Percentiles rank a stretch among this genome's conserved stretches.
phyloP scores from a whole-genome alignment of 2,113 vertebrate species.

The Piaya cayana region DNA sequence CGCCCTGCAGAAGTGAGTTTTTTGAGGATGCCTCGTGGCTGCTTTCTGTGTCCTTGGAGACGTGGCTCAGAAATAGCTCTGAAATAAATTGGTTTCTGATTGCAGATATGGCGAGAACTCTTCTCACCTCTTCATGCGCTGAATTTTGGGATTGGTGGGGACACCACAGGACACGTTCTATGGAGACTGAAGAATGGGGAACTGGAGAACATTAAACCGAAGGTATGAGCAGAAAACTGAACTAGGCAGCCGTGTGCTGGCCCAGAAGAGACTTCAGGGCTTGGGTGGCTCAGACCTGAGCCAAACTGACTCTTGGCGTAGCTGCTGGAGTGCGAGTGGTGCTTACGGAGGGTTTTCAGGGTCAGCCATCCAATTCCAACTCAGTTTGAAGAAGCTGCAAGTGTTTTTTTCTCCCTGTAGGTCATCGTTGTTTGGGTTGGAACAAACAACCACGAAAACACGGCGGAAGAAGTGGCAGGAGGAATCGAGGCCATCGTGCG shows the following conservation, averaged over 20 bases:
- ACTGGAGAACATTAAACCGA: conserved; percentile 95
- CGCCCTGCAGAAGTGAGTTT: background rate
- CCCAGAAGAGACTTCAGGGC: too few species aligned
- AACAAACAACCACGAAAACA: conserved; percentile 94
- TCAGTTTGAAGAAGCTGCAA: background rate
- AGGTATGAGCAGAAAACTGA: conserved; percentile 73
- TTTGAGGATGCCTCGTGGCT: background rate
- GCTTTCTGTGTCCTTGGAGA: background rate
- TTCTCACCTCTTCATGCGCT: conserved; percentile 96
- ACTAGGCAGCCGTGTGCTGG: background rate
- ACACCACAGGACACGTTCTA: conserved; percentile 93
- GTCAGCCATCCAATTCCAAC: background rate
- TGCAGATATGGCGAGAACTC: conserved; percentile 92
- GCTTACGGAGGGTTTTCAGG: background rate
- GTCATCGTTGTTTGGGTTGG: conserved; percentile 97
- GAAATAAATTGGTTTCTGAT: background rate
- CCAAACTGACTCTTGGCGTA: background rate
- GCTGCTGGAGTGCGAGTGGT: background rate
- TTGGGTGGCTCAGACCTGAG: background rate
- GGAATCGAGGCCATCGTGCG: conserved; percentile 90
- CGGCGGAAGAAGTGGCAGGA: conserved; percentile 92
- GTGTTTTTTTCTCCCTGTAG: conserved; percentile 57
- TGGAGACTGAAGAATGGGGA: conserved; percentile 98
- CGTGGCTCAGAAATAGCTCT: background rate
- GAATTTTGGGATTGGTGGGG: conserved; percentile 95